Evolutionary conservation across 1,140 invertebrate species (phyloP).

Genomic region (Gryllus bimaculatus): DNA sequence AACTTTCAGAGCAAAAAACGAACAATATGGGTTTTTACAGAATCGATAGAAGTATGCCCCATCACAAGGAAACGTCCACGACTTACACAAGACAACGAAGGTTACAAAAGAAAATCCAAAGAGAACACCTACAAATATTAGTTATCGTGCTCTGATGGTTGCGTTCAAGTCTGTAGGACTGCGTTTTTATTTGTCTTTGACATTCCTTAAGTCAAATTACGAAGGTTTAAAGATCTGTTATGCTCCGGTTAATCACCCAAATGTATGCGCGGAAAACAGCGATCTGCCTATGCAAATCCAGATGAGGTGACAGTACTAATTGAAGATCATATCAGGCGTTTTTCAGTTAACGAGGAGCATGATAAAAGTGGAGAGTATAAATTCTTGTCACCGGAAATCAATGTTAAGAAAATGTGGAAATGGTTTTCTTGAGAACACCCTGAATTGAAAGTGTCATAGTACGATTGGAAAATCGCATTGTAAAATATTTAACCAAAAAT

Average conservation of each 20-base stretch:
- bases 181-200: neutral
- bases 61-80: neutral
- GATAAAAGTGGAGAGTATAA: neutral
- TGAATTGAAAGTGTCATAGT: too few species aligned
- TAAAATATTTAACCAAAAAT: too few species aligned
- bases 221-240: neutral
- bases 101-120: too few species aligned
- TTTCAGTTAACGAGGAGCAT: neutral
- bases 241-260: neutral
- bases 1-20: neutral
- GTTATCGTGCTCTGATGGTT: neutral
- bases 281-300: neutral
- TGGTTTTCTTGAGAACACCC: neutral
- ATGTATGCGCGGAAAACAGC: neutral
- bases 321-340: neutral
- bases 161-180: neutral
- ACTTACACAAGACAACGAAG: neutral
- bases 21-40: neutral
- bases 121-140: neutral
- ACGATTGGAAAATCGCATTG: too few species aligned
- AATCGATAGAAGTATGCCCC: neutral
- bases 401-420: conserved; percentile 2
- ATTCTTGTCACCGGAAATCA: neutral
- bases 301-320: neutral
- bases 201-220: neutral